Evolutionary conservation across 2,113 vertebrate species (phyloP).

Genomic region (Gallinago undulata): DNA sequence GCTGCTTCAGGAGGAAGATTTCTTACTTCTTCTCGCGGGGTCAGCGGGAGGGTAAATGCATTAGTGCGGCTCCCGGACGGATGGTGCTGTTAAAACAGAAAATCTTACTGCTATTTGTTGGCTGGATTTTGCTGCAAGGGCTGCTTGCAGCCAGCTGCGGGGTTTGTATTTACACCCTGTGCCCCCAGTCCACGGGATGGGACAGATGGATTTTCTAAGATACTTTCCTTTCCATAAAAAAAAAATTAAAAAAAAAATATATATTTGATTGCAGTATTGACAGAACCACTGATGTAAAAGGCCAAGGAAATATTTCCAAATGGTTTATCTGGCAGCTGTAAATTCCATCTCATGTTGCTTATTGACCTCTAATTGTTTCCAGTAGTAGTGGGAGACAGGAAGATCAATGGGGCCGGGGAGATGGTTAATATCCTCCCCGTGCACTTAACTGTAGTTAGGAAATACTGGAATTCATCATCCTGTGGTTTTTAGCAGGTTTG

Average conservation of each 20-base stretch:
- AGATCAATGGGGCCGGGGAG: conserved; percentile 65
- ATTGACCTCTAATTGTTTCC: conserved; percentile 76
- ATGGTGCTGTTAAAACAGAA: not conserved
- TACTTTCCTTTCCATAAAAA: not conserved
- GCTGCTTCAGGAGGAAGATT: not conserved
- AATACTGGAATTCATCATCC: conserved; percentile 20
- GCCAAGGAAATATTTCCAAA: conserved; percentile 63
- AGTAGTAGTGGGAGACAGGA: conserved; percentile 35
- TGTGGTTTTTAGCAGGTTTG: not conserved
- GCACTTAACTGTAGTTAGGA: not conserved
- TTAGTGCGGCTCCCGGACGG: not conserved
- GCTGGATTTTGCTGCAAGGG: not conserved
- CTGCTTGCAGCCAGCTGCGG: not conserved
- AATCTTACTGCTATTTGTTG: not conserved
- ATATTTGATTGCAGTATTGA: not conserved
- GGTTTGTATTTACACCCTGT: not conserved
- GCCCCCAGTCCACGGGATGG: fast-evolving
- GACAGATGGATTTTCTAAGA: not conserved
- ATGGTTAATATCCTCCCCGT: conserved; percentile 45
- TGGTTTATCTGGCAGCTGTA: conserved; percentile 63
- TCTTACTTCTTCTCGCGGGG: not conserved
- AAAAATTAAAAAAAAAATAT: not conserved
- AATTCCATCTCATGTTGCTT: conserved; percentile 60
- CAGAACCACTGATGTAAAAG: conserved; percentile 24
- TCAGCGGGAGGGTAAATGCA: not conserved